These are phyloP conservation scores for Fundulus diaphanus DNA, from an alignment of 2,797 vertebrate species.

Conservation along the genomic window DNA sequence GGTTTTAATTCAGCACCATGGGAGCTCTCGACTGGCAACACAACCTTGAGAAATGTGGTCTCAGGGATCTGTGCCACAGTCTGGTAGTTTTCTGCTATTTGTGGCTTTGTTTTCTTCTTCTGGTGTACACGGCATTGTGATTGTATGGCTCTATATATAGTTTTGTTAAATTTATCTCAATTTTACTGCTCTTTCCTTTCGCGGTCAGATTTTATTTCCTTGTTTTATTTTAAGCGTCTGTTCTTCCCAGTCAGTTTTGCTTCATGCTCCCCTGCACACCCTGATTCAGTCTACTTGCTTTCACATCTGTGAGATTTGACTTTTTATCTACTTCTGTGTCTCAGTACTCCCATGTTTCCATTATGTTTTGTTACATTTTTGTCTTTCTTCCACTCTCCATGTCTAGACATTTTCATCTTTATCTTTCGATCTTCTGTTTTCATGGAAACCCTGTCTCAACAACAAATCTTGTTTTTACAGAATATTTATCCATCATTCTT, in stretches of 20 bases:
- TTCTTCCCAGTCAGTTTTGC: background rate
- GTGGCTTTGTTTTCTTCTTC: background rate
- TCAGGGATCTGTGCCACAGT: background rate
- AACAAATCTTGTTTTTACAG: background rate
- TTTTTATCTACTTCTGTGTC: background rate
- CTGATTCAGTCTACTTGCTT: background rate
- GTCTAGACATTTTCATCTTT: background rate
- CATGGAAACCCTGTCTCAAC: background rate
- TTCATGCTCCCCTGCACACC: background rate
- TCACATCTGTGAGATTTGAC: conserved; percentile 2
- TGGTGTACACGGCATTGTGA: background rate
- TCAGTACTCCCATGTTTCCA: background rate
- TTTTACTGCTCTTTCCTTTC: background rate
- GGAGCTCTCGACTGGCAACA: background rate
- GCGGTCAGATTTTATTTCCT: background rate
- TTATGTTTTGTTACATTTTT: background rate
- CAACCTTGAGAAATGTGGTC: background rate
- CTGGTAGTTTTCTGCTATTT: background rate
- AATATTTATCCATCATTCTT: background rate
- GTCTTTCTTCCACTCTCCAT: background rate
- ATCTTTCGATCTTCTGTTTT: background rate
- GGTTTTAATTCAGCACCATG: background rate
- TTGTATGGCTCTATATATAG: background rate
- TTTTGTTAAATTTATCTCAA: background rate
- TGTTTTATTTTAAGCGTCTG: background rate